Base-by-base conservation (phyloP, 2,888 invertebrate species). In the Xylota sylvarum region DNA sequence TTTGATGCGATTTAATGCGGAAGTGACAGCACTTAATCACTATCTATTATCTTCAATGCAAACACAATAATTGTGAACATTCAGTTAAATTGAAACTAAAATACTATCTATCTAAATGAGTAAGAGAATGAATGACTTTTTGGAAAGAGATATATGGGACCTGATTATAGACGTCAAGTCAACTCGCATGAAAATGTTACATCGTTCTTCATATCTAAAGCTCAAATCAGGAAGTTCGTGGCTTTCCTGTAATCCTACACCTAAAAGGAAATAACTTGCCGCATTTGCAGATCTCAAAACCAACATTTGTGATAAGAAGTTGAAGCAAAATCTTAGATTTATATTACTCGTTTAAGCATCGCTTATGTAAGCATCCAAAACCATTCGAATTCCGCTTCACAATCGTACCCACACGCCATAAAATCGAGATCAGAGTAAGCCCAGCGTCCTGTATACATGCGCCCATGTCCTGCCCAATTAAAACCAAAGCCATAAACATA, bases 401-500 rank as follows among this genome's bases (percentile, higher is more conserved):
- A 46, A 55, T 62, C 55, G 55, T 60, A 78, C 67, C 62, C 67
- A 74, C 74, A 74, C 40, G 74, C 69, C 37, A 62, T 79, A 43
- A 79, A 74, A 79, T 85, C 74, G 55, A 65, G 56, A 77, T 64
- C 82, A 70, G 9, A 69, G 50, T 56, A 17, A 48, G 19, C 46
- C 43, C 37, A 48, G 17, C 27, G 43, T 69, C 60, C 43, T 30
- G 35, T 52, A 43, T 74, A 27, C 56, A 23, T 80, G 81, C 79
- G 65, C 79, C 76, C 88, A 88, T 88, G 88, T 88, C 88, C 65
- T 76, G 85, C 86, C 88, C 88, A 88, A 88, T 88, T 88, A 88
- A 88, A 88, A 88, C 76, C 62, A 80, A 88, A 88, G 62, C 85
- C 85, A 88, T 88, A 88, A 88, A 85, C 88, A 88, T 88, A 88